Evolutionary conservation across 1,140 invertebrate species (phyloP), one percentile per base, ranked within the genome.

Genomic region (Chironomus striatipennis): DNA sequence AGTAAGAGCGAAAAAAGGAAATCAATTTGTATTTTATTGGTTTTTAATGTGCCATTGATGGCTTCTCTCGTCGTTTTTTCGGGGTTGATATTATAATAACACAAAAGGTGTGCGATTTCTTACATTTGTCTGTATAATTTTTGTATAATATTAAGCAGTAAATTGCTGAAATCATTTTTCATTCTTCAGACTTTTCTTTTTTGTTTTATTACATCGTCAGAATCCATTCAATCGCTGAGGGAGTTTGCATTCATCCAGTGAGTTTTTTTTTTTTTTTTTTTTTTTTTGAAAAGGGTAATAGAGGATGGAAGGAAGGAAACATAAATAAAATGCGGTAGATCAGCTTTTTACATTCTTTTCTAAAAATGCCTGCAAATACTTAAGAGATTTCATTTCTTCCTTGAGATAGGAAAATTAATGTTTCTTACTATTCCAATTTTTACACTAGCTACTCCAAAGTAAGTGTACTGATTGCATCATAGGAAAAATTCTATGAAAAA

Each of bases 41-140:
- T 70, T 70, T 70, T 20, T 70, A 20, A 20, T 70, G 65, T 70
- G 18, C 65, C n/a, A 70, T 70, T 70, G 17, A 70, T 20, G 7
- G 20, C 65, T 20, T 12, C 10, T 10, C 10, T 10, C 47, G 47
- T 2, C 47, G n/a, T 7, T 3, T 1, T 47, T 47, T 47, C 2
- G 7, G 15, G 15, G 43, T n/a, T 34, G 24, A 34, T 34, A 34
- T 34, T 34, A 34, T n/a, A 15, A 57, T 57, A 57, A 57, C 12
- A 15, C 9, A n/a, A 15, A 57, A 57, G 47, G 47, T 57, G 47
- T 57, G n/a, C 24, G 5, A 34, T 34, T 34, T 34, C 24, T 34
- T 34, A 1, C 24, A 34, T 34, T 34, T 34, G 5, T 34, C 24
- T 34, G 24, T 34, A 5, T 34, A 34, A 34, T 34, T 34, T n/a